phyloP scores from a whole-genome alignment of 1,140 invertebrate species.

The Neodiprion virginianus region DNA sequence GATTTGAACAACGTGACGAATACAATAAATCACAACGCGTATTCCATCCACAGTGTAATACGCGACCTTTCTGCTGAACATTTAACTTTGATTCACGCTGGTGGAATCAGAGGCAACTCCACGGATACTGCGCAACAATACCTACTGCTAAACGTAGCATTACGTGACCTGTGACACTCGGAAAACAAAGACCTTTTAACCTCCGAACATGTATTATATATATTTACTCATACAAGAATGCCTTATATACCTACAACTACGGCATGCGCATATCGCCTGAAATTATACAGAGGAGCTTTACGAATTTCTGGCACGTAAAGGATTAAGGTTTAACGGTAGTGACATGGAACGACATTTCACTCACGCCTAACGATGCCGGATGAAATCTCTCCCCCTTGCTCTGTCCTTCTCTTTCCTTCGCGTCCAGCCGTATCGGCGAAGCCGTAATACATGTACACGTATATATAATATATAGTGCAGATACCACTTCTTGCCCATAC shows the following conservation, averaged over 20 bases:
- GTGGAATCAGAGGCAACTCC: too few relatives aligned
- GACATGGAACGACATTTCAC: not conserved
- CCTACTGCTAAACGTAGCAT: not conserved
- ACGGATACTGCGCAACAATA: too few relatives aligned
- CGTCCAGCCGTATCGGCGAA: too few relatives aligned
- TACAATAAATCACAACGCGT: too few relatives aligned
- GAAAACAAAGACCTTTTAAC: not conserved
- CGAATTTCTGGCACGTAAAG: slow-evolving; percentile 86
- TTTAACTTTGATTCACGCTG: too few relatives aligned
- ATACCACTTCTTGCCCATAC: not conserved
- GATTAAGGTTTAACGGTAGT: slow-evolving; percentile 79
- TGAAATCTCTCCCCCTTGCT: slow-evolving; percentile 25
- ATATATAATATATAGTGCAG: not conserved
- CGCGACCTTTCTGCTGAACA: too few relatives aligned
- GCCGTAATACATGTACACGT: not conserved
- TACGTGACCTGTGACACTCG: not conserved
- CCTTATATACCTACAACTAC: too few relatives aligned
- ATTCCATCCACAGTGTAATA: too few relatives aligned
- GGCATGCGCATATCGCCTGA: too few relatives aligned
- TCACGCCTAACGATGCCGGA: slow-evolving; percentile 12
- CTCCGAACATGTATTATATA: too few relatives aligned
- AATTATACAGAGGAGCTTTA: not conserved
- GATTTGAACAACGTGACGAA: too few relatives aligned
- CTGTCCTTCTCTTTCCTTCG: not conserved
- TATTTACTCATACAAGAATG: too few relatives aligned